Evolutionary conservation across 2,113 vertebrate species (phyloP).

Genomic region (Rhinoptilus africanus): DNA sequence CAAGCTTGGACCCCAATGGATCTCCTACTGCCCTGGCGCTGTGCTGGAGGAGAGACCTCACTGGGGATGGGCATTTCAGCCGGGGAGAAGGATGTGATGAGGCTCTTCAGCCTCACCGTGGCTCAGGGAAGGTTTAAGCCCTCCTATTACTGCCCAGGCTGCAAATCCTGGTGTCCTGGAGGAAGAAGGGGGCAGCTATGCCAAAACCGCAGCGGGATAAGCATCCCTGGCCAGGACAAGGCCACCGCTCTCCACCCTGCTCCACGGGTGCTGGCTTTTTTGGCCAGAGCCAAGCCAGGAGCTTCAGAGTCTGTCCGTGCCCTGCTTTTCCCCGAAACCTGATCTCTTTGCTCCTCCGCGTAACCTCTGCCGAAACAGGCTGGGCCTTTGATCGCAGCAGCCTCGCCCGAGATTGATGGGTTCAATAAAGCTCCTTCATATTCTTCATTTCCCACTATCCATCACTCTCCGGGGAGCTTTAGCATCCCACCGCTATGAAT

Average conservation of each 20-base stretch:
- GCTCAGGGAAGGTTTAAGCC: neutral
- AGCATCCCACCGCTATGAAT: slow-evolving; percentile 32
- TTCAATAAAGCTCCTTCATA: slow-evolving; percentile 54
- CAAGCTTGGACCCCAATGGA: neutral
- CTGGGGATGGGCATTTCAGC: neutral
- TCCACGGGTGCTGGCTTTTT: neutral
- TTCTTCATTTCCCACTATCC: slow-evolving; percentile 62
- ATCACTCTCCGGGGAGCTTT: slow-evolving; percentile 52
- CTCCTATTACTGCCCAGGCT: neutral
- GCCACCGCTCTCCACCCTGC: neutral
- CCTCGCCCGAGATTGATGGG: slow-evolving; percentile 28
- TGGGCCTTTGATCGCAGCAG: slow-evolving; percentile 52
- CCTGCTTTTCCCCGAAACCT: slow-evolving; percentile 63
- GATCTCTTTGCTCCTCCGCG: slow-evolving; percentile 63
- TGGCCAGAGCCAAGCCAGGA: neutral
- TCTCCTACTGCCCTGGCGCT: neutral
- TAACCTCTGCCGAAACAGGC: slow-evolving; percentile 48
- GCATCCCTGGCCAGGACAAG: neutral
- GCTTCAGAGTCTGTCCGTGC: neutral
- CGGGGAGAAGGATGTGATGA: fast-evolving
- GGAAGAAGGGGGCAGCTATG: neutral
- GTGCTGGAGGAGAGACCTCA: neutral
- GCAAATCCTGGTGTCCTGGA: neutral
- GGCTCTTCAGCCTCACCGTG: fast-evolving
- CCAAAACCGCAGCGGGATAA: neutral